Evolutionary conservation across 2,113 vertebrate genomes (phyloP).

Genomic region (Thamnaconus septentrionalis): DNA sequence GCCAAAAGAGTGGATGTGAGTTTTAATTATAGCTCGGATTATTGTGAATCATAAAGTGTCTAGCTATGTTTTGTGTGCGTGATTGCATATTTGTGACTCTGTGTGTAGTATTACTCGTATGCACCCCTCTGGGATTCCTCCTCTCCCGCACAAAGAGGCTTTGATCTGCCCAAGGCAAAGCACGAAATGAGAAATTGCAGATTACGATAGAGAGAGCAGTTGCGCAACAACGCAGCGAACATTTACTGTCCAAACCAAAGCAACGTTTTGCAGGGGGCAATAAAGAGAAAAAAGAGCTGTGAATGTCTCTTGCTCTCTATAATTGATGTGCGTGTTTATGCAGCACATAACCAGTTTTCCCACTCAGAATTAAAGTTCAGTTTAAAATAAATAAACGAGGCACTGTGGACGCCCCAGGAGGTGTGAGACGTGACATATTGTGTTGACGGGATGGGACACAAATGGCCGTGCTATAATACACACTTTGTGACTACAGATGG

Average conservation of each 20-base stretch:
- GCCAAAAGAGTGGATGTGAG: constrained; percentile 9
- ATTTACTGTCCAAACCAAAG: not conserved
- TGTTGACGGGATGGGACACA: constrained; percentile 27
- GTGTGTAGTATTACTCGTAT: constrained; percentile 10
- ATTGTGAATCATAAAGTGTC: constrained; percentile 23
- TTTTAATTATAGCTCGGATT: constrained; percentile 30
- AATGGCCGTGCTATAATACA: constrained; percentile 22
- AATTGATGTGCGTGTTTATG: too few species aligned
- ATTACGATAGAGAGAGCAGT: constrained; percentile 5
- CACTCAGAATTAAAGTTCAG: too few species aligned
- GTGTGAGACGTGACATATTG: constrained; percentile 17
- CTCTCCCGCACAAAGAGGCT: constrained; percentile 31
- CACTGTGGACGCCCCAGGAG: not conserved
- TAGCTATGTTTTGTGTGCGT: not conserved
- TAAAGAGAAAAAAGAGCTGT: too few species aligned
- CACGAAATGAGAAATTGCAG: constrained; percentile 16
- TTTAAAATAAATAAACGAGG: too few species aligned
- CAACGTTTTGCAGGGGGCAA: too few species aligned
- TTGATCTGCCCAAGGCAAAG: constrained; percentile 46
- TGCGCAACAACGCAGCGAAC: not conserved
- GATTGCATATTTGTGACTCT: not conserved
- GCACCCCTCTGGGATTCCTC: constrained; percentile 6
- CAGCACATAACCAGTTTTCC: too few species aligned
- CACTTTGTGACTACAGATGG: constrained; percentile 30
- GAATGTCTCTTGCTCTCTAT: too few species aligned